Conservation (phyloP, 1,140 invertebrate species). For the Drosophila busckii region DNA sequence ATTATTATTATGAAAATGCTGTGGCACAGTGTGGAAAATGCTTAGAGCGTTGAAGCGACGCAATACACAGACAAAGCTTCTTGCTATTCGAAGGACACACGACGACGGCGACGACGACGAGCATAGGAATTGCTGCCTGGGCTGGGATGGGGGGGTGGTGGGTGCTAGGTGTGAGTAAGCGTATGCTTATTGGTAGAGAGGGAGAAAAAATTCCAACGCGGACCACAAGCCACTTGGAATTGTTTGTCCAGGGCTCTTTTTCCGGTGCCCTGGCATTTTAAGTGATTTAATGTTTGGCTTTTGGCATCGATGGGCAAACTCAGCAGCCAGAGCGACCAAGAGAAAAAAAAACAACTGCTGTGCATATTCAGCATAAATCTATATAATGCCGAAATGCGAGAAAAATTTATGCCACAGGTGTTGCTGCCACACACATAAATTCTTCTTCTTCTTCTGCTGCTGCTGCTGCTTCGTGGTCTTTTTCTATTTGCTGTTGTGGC, state of each 20-base stretch:
- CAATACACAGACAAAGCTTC: slow-evolving; percentile 15
- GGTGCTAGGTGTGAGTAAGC: no score
- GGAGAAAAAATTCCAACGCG: background rate
- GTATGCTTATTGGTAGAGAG: no score
- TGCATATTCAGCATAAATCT: slow-evolving; percentile 73
- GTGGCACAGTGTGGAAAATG: slow-evolving; percentile 46
- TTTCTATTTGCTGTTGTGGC: no score
- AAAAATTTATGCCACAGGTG: slow-evolving; percentile 65
- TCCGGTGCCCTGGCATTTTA: slow-evolving; percentile 68
- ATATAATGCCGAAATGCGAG: slow-evolving; percentile 4
- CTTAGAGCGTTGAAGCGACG: slow-evolving; percentile 19
- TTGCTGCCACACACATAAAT: no score
- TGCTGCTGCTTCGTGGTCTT: background rate
- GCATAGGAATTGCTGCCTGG: no score
- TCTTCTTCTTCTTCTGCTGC: no score
- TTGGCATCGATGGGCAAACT: slow-evolving; percentile 28
- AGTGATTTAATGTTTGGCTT: slow-evolving; percentile 74
- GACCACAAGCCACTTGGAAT: slow-evolving; percentile 16
- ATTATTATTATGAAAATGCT: slow-evolving; percentile 56
- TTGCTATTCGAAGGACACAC: slow-evolving; percentile 16
- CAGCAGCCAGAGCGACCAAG: background rate
- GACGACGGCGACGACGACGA: background rate
- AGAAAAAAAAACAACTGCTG: slow-evolving; percentile 31
- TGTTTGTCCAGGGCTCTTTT: slow-evolving; percentile 70
- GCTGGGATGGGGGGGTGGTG: background rate